Evolutionary conservation across 1,140 invertebrate species (phyloP), one percentile per base, ranked within the genome.

Genomic region (Eupeodes corollae): DNA sequence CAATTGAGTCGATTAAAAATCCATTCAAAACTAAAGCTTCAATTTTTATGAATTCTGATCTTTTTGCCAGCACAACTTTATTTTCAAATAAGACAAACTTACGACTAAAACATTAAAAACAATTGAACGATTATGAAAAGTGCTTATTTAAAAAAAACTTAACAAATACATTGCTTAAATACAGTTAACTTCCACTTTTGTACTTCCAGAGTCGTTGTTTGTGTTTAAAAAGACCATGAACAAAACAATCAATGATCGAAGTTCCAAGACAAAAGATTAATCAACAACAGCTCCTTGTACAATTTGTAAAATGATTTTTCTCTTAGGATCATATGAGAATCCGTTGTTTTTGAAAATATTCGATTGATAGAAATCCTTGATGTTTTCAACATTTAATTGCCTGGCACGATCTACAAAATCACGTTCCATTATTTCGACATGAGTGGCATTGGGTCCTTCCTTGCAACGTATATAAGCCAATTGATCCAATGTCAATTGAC

Each of bases 401-500:
- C 89, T 84, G 1, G 92, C 93, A 78, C 94, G 70, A 56, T 96
- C 91, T 6, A 85, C 73, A 1, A 98, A 75, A 67, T 98, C 93
- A 55, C 89, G 84, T 64, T 98, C 95, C 18, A 83, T 81, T 43
- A 98, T 82, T 73, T 96, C 88, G 31, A 98, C 80, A 1, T 88
- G 75, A 16, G 80, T 74, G 31, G 85, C 79, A 1, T 80, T 76
- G 49, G 76, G 73, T 5, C 83, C 84, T 53, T 84, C 84, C n/a
- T 86, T 74, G 47, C 86, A 87, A 47, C 87, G 76, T 64, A 93
- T 81, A 61, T 89, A 97, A 1, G 84, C 78, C 42, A 94, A 72
- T 62, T 94, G 88, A 63, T 99, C 94, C 54, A 91, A 79, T 1
- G 92, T 83, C 47, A 98, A 74, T 68, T 98, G 92, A 35, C 93